Evolutionary conservation across 1,140 invertebrate species (phyloP).

Genomic region (Trichomalopsis sarcophagae): DNA sequence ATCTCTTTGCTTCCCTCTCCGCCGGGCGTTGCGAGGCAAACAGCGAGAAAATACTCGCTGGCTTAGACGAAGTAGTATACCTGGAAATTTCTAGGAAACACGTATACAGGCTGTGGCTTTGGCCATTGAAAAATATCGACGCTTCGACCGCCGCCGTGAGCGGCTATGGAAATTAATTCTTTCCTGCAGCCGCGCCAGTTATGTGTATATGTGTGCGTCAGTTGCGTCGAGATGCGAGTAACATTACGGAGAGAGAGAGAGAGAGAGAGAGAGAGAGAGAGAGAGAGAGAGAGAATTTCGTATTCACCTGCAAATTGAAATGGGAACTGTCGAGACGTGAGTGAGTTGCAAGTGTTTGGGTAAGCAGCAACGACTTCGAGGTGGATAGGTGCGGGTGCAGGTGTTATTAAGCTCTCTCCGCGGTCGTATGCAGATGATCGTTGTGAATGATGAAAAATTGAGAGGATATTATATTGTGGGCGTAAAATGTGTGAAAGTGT

Average conservation of each 20-base stretch:
- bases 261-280: no score
- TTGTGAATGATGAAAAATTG: no score
- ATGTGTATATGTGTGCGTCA: background rate
- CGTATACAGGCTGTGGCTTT: background rate
- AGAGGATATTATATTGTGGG: no score
- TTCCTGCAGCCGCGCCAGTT: background rate
- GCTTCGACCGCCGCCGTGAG: background rate
- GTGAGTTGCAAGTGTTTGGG: conserved; percentile 8
- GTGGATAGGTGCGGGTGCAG: no score
- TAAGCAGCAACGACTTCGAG: background rate
- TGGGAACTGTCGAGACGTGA: conserved; percentile 15
- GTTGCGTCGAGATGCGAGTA: background rate
- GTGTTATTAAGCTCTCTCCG: no score
- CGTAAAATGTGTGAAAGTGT: no score
- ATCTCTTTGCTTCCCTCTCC: background rate
- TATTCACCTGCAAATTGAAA: conserved; percentile 31
- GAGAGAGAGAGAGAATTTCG: background rate
- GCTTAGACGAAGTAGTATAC: background rate
- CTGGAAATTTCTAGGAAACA: background rate
- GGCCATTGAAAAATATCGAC: conserved; percentile 6
- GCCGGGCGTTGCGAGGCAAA: background rate
- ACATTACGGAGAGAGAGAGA: background rate
- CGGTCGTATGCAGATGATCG: no score
- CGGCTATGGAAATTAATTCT: background rate
- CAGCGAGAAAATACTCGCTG: background rate